Conservation (phyloP, 2,888 invertebrate species). For the Petrolisthes cinctipes region DNA sequence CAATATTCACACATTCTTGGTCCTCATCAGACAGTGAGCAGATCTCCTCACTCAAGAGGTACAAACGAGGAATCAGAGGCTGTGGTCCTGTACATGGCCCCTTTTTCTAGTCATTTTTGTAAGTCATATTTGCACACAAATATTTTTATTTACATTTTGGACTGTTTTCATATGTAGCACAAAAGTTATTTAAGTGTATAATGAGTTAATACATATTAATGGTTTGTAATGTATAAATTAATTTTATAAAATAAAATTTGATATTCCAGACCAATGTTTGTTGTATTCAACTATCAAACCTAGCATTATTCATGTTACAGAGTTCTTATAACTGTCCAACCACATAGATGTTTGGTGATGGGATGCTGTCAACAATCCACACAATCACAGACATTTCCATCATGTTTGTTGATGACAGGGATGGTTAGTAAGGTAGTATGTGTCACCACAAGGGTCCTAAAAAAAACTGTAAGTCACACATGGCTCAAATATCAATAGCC, state of each 20-base stretch:
- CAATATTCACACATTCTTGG: not conserved
- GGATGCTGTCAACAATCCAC: too few relatives aligned
- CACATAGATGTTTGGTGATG: too few relatives aligned
- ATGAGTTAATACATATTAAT: conserved; percentile 55
- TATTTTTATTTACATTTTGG: conserved; percentile 58
- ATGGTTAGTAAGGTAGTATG: too few relatives aligned
- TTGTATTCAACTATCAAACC: too few relatives aligned
- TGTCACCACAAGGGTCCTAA: too few relatives aligned
- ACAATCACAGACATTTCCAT: too few relatives aligned
- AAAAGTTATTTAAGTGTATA: conserved; percentile 48
- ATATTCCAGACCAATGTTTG: not conserved
- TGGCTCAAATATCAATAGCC: too few relatives aligned
- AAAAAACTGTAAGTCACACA: too few relatives aligned
- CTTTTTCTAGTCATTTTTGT: conserved; percentile 61
- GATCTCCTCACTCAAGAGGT: conserved; percentile 38
- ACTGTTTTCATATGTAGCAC: conserved; percentile 53
- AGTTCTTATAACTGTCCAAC: too few relatives aligned
- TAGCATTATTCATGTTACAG: too few relatives aligned
- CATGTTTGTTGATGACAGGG: too few relatives aligned
- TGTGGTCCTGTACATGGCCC: conserved; percentile 41
- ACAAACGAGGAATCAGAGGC: conserved; percentile 58
- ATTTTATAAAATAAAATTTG: conserved; percentile 60
- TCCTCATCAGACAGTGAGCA: conserved; percentile 2
- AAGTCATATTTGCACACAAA: conserved; percentile 54
- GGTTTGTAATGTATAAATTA: conserved; percentile 58